Base-by-base conservation (phyloP, 1,140 invertebrate species). In the Cotesia typhae region DNA sequence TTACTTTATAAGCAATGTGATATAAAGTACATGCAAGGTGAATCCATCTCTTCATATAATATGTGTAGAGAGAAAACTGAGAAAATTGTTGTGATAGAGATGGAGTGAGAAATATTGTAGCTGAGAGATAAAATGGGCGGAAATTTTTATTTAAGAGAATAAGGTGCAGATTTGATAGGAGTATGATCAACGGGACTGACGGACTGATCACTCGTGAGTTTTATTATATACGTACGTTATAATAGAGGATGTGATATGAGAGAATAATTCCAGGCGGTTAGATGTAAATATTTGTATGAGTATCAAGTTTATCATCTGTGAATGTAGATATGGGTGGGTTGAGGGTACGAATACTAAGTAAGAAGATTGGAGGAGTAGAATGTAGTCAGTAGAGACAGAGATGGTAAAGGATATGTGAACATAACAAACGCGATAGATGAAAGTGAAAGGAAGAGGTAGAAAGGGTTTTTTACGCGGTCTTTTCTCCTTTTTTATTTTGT, bases 381-480 rank as follows among this genome's bases (percentile, higher is more conserved):
- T 28, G 28, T 28, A 28, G 28, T 28, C 2, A 28, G 28, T 28
- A 51, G 63, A 36, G 10, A 5, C n/a, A 65, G 20, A 53, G 10
- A 47, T 10, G 28, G 28, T 28, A 28, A 28, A 53, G 64, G 35
- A 17, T 72, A 7, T 36, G 6, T 38, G 12, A 71, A 71, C 41
- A 52, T 55, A 65, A 71, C 66, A 10, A 47, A 66, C 55, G 53
- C 71, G 75, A 78, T 76, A 75, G 77, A 80, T 75, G 78, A 80
- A 80, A 80, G 79, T 80, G 79, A 80, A 80, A 80, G 79, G 77
- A 78, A 76, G 41, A 47, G 74, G 74, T 80, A 78, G 79, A 80
- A 78, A 80, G 77, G 77, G 77, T 77, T 74, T 63, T 47, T 47
- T 6, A 47, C 65, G 65, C 71, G 41, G 52, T 69, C 65, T 55